Evolutionary conservation across 2,797 vertebrate genomes (phyloP), one percentile per base, ranked within the genome.

Genomic region (Xenopus petersii): DNA sequence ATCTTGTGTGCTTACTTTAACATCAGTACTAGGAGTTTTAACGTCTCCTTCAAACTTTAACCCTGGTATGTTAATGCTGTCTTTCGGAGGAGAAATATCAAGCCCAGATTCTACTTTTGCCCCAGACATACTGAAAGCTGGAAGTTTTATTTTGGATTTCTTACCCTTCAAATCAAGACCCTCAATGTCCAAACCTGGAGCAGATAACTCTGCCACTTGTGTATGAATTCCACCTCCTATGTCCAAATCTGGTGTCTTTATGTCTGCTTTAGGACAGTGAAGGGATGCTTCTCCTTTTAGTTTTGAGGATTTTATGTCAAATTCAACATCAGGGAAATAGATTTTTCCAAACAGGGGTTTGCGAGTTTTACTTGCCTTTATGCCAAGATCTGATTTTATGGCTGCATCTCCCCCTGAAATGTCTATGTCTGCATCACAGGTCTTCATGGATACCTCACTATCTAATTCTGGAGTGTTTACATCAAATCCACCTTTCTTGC

Each of bases 261-360:
- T 56, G 59, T 83, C 88, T 48, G 83, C 84, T 69, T 83, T 88
- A 24, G 87, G 83, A 56, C 82, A 89, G 59, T 88, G 87, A 58
- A 89, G 79, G 60, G 90, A 82, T 47, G 84, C 87, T 78, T 93
- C 92, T 0, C 83, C 85, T 89, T 95, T 95, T 58, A 88, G 59
- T 81, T 94, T 94, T 61, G 94, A 86, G 17, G 94, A 94, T 83
- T 95, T 95, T 7, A 97, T 87, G 77, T 96, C 94, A 86, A 97
- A 91, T 81, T 96, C 95, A 9, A 96, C 92, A 86, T 94, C 93
- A 60, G 95, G 95, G 80, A 96, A 96, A 84, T 93, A 83, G 78
- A 96, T 85, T 77, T 92, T 96, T 55, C 94, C 93, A 89, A 96
- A 96, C 66, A 91, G 79, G 9, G 88, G 81, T 80, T 96, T 96